These are phyloP conservation scores for Xiphophorus birchmanni DNA, from an alignment of 2,797 vertebrate species.

Conservation along the genomic window DNA sequence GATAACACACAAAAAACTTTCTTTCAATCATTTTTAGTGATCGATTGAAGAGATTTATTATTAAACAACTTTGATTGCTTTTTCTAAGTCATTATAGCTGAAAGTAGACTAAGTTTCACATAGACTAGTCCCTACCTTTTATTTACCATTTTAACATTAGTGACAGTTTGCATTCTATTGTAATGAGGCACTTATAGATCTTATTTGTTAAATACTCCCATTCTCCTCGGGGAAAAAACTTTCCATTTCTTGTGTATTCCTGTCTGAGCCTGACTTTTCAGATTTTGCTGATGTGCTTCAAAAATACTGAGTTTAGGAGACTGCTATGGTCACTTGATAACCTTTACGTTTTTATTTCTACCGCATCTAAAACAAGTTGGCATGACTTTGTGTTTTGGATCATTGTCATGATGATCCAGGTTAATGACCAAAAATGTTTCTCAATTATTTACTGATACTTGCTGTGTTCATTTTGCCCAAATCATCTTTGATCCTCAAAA, in stretches of 20 bases:
- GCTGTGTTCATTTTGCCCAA: no score
- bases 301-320: background rate
- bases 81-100: background rate
- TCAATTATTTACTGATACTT: no score
- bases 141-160: background rate
- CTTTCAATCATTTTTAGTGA: background rate
- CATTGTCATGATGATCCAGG: no score
- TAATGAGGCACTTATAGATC: background rate
- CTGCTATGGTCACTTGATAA: background rate
- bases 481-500: no score
- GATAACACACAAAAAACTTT: background rate
- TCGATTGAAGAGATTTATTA: background rate
- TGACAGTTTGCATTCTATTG: background rate
- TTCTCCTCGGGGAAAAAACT: background rate
- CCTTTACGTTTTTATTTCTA: background rate
- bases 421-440: no score
- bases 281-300: background rate
- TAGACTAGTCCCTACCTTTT: background rate
- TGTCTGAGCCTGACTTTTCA: background rate
- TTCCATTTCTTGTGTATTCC: background rate
- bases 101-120: background rate
- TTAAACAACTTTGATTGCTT: background rate
- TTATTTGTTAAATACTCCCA: background rate
- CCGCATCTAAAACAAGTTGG: no score
- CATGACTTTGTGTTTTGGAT: no score